Evolutionary conservation across 1,140 invertebrate genomes (phyloP).

Genomic region (Drosophila ercepeae): DNA sequence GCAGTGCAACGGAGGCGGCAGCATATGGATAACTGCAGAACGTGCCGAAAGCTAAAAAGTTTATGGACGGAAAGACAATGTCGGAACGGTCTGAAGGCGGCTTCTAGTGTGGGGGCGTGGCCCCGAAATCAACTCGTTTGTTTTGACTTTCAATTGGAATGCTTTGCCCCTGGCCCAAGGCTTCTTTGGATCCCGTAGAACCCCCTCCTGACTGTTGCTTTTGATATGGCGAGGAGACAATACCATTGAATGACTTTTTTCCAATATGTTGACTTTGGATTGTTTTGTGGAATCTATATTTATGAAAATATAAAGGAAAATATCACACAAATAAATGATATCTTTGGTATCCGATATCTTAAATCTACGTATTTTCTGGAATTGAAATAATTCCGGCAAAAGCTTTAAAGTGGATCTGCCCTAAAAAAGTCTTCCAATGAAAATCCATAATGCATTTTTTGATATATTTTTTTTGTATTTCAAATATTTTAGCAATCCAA

Average conservation of each 20-base stretch:
- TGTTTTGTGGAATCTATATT: background rate
- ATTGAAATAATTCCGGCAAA: background rate
- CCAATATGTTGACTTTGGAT: conserved; percentile 1
- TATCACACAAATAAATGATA: background rate
- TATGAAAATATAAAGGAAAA: conserved; percentile 8
- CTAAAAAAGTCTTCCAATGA: conserved; percentile 4
- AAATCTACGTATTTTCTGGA: too few species aligned
- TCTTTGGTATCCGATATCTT: too few species aligned
- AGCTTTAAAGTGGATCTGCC: background rate
- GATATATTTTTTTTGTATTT: background rate
- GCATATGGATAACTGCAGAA: conserved; percentile 54
- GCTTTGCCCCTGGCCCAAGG: conserved; percentile 18
- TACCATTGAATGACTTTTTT: conserved; percentile 1
- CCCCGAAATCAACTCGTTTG: conserved; percentile 36
- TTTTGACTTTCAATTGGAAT: conserved; percentile 59
- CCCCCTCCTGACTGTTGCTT: conserved; percentile 16
- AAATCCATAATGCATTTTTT: background rate
- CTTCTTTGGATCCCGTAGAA: background rate
- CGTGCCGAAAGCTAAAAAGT: conserved; percentile 57
- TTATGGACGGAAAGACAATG: conserved; percentile 49
- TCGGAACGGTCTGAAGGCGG: background rate
- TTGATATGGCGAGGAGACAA: background rate
- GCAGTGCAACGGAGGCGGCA: background rate
- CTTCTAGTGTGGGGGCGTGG: conserved; percentile 6
- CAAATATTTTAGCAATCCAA: background rate